A percentile compares a stretch with the other conserved stretches of the same genome.
Conservation (phyloP, 2,113 vertebrate genomes). For the Phodopus roborovskii region DNA sequence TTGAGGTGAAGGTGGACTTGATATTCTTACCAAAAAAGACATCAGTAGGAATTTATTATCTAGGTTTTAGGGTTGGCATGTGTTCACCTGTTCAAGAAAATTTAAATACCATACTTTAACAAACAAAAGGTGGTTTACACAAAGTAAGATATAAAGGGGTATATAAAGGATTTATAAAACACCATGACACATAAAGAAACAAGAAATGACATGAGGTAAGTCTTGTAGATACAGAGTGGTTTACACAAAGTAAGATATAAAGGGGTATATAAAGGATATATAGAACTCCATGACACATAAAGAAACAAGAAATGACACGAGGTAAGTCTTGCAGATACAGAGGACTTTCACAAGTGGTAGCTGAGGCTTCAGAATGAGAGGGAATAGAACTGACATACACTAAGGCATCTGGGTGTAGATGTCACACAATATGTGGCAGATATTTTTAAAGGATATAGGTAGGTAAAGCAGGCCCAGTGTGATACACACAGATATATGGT, state of each 20-base stretch:
- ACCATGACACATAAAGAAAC: not conserved
- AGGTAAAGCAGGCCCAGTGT: not conserved
- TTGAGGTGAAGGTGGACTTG: not conserved
- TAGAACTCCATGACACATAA: not conserved
- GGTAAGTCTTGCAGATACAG: not conserved
- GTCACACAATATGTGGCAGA: not conserved
- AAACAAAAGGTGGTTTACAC: not conserved
- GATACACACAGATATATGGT: not conserved
- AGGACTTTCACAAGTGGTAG: not conserved
- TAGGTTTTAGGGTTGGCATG: not conserved
- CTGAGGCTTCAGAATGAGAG: not conserved
- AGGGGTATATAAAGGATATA: not conserved
- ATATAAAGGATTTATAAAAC: no score
- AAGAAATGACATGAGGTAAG: not conserved
- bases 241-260: not conserved
- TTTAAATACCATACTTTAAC: not conserved
- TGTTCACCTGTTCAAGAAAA: not conserved
- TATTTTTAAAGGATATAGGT: not conserved
- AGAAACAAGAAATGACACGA: not conserved
- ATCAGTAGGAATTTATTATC: not conserved
- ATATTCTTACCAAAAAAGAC: not conserved
- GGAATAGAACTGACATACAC: not conserved
- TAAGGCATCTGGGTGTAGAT: not conserved
- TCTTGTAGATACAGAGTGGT: not conserved
- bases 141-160: not conserved